Evolutionary conservation across 2,797 vertebrate genomes (phyloP).

Genomic region (Harpagifer antarcticus): DNA sequence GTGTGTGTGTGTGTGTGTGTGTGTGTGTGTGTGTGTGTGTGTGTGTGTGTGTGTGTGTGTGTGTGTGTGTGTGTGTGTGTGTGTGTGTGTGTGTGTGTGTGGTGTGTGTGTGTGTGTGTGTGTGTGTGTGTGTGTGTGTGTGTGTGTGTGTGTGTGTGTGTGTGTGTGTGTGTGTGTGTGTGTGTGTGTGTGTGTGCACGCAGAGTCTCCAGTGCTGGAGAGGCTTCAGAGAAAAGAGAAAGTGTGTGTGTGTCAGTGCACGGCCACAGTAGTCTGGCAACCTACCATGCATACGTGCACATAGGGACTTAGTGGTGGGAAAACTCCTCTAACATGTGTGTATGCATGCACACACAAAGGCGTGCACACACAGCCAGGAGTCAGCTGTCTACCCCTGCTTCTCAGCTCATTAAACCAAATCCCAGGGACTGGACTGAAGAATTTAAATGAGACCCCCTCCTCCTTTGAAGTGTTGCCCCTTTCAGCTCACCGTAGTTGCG

Average conservation of each 20-base stretch:
- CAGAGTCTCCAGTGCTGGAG: conserved; percentile 63
- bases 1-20: conserved; percentile 3
- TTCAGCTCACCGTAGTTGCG: conserved; percentile 61
- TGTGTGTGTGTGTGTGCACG: conserved; percentile 22
- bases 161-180: no score
- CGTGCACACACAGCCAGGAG: conserved; percentile 69
- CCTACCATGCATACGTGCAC: conserved; percentile 57
- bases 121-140: conserved; percentile 16
- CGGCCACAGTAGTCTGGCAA: conserved; percentile 65
- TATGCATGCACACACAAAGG: conserved; percentile 29
- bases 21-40: conserved; percentile 7
- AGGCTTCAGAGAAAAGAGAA: conserved; percentile 71
- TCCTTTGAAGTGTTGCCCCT: conserved; percentile 77
- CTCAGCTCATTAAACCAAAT: conserved; percentile 86
- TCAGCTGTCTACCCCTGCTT: conserved; percentile 82
- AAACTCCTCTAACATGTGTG: conserved; percentile 60
- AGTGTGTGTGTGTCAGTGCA: conserved; percentile 44
- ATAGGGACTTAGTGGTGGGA: conserved; percentile 67
- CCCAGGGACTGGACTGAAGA: conserved; percentile 80
- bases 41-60: conserved; percentile 15
- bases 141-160: conserved; percentile 8
- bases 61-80: conserved; percentile 9
- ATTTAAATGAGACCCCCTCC: conserved; percentile 82
- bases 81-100: conserved; percentile 3
- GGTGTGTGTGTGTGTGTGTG: conserved; percentile 7